Evolutionary conservation across 2,113 vertebrate species (phyloP).

Genomic region (Enhydra lutris): DNA sequence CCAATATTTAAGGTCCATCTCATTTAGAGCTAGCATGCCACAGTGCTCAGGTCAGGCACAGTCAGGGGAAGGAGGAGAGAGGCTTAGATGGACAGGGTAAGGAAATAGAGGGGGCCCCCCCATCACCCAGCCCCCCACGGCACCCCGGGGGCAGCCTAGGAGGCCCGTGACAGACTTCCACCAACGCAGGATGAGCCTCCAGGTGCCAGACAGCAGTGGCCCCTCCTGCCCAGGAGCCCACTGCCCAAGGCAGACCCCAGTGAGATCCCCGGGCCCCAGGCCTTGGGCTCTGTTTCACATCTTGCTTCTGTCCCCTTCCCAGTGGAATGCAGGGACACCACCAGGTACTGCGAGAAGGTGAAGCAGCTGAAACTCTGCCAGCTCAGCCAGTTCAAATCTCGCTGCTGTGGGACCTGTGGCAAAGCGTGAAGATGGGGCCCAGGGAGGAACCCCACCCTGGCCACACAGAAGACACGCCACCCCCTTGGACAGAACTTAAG

Average conservation of each 20-base stretch:
- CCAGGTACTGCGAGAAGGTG: conserved; percentile 96
- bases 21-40: background rate
- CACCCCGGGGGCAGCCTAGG: background rate
- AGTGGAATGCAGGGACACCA: conserved; percentile 95
- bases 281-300: conserved; percentile 1
- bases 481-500: conserved; percentile 71
- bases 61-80: background rate
- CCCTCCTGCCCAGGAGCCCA: background rate
- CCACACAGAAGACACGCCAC: conserved; percentile 67
- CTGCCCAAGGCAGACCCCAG: background rate
- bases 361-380: conserved; percentile 94
- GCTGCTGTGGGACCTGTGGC: conserved; percentile 94
- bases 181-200: background rate
- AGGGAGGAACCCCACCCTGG: conserved; percentile 68
- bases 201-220: background rate
- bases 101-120: background rate
- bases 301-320: conserved; percentile 68
- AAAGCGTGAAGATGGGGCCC: conserved; percentile 86
- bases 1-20: background rate
- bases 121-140: no score
- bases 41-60: background rate
- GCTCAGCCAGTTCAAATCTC: conserved; percentile 92
- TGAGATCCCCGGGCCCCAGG: background rate
- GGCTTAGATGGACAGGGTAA: background rate
- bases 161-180: background rate